Conservation (phyloP, 2,113 vertebrate species). For the Phoenicopterus ruber region DNA sequence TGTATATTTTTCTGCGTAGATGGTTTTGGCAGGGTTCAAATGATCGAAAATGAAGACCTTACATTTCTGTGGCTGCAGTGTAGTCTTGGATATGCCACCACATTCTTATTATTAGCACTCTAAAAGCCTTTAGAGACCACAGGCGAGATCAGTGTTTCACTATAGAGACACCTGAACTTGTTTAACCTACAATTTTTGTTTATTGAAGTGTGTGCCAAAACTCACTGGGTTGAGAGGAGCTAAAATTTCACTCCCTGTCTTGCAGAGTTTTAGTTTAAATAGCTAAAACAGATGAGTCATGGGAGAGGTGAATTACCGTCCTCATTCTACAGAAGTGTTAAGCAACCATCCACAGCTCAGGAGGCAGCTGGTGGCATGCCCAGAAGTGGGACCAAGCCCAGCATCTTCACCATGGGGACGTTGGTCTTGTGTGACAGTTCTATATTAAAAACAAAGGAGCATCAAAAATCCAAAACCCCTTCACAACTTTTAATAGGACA, state of each 20-base stretch:
- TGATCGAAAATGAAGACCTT: background rate
- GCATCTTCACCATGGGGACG: background rate
- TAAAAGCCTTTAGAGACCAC: background rate
- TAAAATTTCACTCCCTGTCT: background rate
- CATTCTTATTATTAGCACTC: constrained; percentile 11
- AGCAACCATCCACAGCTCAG: background rate
- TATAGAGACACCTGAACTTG: background rate
- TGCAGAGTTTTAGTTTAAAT: background rate
- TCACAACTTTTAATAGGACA: background rate
- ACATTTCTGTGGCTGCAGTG: constrained; percentile 12
- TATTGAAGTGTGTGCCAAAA: background rate
- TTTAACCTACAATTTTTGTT: background rate
- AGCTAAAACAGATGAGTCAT: background rate
- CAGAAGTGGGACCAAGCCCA: background rate
- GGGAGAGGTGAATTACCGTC: background rate
- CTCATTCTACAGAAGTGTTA: background rate
- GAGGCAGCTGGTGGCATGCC: background rate
- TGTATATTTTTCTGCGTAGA: background rate
- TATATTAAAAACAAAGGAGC: background rate
- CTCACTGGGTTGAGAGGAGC: background rate
- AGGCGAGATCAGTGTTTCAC: background rate
- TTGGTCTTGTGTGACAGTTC: background rate
- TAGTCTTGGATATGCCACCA: background rate
- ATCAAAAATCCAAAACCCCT: background rate
- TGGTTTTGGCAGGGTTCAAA: background rate